A percentile compares a stretch with the other conserved stretches of the same genome.
These are phyloP conservation scores for Sarotherodon lohbergeri DNA, from an alignment of 2,113 vertebrate genomes.

Conservation along the genomic window DNA sequence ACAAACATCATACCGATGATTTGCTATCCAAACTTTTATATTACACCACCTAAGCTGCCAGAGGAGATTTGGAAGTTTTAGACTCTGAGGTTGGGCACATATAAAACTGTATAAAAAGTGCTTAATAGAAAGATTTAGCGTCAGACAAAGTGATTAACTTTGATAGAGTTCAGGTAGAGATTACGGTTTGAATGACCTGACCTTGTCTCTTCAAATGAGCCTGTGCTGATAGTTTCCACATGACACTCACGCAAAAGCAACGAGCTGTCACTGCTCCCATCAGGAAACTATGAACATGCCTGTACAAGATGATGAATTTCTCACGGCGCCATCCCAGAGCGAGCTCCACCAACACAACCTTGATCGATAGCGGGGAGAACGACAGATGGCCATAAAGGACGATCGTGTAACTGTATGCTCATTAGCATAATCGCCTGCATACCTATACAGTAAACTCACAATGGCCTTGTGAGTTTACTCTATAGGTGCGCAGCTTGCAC, in stretches of 20 bases:
- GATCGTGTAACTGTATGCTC: constrained; percentile 60
- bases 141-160: not conserved
- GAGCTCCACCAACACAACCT: constrained; percentile 54
- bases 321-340: constrained; percentile 42
- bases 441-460: constrained; percentile 18
- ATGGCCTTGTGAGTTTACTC: not conserved
- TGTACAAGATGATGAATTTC: constrained; percentile 56
- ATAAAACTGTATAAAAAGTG: not conserved
- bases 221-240: constrained; percentile 13
- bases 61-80: not conserved
- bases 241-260: not conserved
- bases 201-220: constrained; percentile 26
- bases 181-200: not conserved
- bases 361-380: constrained; percentile 60
- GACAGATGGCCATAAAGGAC: constrained; percentile 74
- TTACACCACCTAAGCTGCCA: not conserved
- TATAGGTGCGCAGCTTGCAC: not conserved
- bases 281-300: constrained; percentile 31
- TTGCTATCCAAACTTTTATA: not conserved
- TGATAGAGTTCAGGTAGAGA: constrained; percentile 2
- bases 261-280: constrained; percentile 14
- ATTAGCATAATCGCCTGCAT: constrained; percentile 66
- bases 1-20: not conserved
- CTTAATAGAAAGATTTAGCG: not conserved
- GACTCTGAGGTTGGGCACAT: not conserved